A percentile compares a stretch with the other conserved stretches of the same genome.
phyloP scores from a whole-genome alignment of 2,888 invertebrate species.

The Urechis unicinctus region DNA sequence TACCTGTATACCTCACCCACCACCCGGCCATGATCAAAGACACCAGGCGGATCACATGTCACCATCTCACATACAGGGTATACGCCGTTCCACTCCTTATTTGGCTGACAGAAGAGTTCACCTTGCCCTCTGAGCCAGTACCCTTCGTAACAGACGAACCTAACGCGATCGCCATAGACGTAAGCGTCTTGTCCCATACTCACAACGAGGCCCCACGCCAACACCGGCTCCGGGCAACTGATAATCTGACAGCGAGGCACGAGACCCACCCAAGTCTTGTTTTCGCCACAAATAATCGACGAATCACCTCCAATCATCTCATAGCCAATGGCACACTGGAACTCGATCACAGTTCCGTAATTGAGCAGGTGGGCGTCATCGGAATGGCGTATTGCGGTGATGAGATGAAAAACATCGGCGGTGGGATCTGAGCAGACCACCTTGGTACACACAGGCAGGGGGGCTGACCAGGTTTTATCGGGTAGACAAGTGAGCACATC shows the following conservation, averaged over 20 bases:
- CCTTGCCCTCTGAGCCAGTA: not conserved
- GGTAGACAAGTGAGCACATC: conserved; percentile 16
- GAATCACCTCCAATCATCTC: not conserved
- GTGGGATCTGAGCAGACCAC: too few species aligned
- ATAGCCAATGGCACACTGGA: not conserved
- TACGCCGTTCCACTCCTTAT: not conserved
- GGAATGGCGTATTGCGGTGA: not conserved
- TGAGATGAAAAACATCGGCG: too few species aligned
- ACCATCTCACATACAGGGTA: not conserved
- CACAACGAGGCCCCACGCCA: not conserved
- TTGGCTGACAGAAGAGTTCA: not conserved
- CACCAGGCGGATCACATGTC: not conserved
- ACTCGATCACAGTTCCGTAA: not conserved
- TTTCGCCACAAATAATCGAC: not conserved
- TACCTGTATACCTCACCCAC: too few species aligned
- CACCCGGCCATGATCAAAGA: too few species aligned
- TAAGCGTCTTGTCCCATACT: conserved; percentile 4
- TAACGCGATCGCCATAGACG: conserved; percentile 7
- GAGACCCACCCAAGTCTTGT: not conserved
- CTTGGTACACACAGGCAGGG: not conserved
- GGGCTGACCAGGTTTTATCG: conserved; percentile 17
- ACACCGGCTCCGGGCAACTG: conserved; percentile 4
- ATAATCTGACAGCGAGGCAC: conserved; percentile 10
- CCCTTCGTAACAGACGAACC: conserved; percentile 7
- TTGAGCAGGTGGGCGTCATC: not conserved